Evolutionary conservation across 1,140 invertebrate species (phyloP).

Genomic region (Venustaconcha ellipsiformis): DNA sequence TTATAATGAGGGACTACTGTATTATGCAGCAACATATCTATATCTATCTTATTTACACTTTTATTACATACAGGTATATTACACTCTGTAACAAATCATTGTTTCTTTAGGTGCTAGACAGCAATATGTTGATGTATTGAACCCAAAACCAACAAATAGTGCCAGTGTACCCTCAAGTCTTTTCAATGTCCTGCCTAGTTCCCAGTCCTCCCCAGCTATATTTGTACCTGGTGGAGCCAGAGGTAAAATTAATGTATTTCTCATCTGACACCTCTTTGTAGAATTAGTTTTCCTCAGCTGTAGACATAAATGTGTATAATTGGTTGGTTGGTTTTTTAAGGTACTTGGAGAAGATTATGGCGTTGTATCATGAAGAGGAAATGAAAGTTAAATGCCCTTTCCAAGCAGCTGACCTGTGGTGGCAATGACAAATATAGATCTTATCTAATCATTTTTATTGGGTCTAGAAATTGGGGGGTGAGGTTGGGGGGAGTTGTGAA

Average conservation of each 20-base stretch:
- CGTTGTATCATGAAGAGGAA: not conserved
- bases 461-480: no score
- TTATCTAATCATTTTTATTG: no score
- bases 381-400: not conserved
- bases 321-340: not conserved
- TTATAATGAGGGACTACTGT: no score
- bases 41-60: not conserved
- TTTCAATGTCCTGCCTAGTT: conserved; percentile 48
- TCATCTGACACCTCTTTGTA: not conserved
- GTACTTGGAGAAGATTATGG: no score
- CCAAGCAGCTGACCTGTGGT: no score
- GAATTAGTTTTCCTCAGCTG: not conserved
- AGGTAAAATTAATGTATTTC: conserved; percentile 6
- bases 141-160: conserved; percentile 71
- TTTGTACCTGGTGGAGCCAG: conserved; percentile 13
- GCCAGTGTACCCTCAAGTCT: conserved; percentile 45
- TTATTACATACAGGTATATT: not conserved
- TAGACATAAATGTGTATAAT: not conserved
- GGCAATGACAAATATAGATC: no score
- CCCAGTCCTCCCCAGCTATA: conserved; percentile 26
- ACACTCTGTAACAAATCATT: not conserved
- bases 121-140: conserved; percentile 89
- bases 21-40: not conserved
- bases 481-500: no score
- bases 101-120: conserved; percentile 77